phyloP scores from a whole-genome alignment of 1,140 invertebrate genomes.

The Thaumetopoea pityocampa region DNA sequence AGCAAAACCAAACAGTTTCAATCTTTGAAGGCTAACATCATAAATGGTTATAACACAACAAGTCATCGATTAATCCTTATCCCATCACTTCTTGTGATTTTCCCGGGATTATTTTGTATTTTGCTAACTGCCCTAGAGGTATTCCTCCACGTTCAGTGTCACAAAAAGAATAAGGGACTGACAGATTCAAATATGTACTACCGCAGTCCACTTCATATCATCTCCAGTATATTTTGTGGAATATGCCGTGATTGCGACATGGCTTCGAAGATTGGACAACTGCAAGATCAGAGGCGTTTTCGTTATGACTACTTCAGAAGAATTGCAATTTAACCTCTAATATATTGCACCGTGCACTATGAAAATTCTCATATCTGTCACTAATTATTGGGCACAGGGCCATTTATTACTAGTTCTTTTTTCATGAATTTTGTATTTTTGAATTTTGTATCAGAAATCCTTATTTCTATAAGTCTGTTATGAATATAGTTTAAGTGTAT shows the following conservation, averaged over 20 bases:
- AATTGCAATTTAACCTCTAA: constrained; percentile 28
- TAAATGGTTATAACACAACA: constrained; percentile 45
- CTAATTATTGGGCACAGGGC: no score
- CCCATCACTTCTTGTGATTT: constrained; percentile 44
- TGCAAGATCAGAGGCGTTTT: constrained; percentile 51
- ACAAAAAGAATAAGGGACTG: constrained; percentile 50
- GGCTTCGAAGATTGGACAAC: constrained; percentile 44
- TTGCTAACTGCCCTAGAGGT: constrained; percentile 48
- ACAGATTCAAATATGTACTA: constrained; percentile 50
- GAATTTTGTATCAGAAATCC: no score
- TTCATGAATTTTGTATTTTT: no score
- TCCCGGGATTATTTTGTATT: constrained; percentile 38
- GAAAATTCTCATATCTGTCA: no score
- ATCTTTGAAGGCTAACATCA: constrained; percentile 46
- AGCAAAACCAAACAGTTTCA: constrained; percentile 49
- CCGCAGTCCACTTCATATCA: constrained; percentile 55
- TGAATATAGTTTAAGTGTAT: no score
- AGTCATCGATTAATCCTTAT: constrained; percentile 51
- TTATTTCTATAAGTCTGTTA: no score
- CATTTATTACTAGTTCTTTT: no score
- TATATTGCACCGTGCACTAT: no score
- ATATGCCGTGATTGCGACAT: constrained; percentile 49
- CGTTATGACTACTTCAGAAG: constrained; percentile 51
- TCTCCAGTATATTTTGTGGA: constrained; percentile 58
- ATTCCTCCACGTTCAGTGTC: constrained; percentile 51